phyloP scores from a whole-genome alignment of 2,888 invertebrate genomes.

The Hydropsyche betteni region DNA sequence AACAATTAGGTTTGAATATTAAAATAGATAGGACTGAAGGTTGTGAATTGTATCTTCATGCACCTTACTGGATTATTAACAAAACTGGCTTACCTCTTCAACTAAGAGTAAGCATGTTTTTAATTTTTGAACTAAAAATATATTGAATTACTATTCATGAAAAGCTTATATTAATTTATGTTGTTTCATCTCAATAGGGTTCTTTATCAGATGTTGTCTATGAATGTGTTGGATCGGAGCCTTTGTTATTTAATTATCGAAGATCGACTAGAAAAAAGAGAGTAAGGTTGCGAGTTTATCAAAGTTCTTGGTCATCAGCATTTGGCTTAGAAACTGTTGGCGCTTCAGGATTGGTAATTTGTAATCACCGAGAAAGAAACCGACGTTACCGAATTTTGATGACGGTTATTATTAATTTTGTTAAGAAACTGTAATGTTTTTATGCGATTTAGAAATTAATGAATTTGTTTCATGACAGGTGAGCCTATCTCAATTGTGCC shows the following conservation, averaged over 20 bases:
- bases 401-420: constrained; percentile 57
- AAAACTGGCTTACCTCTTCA: constrained; percentile 85
- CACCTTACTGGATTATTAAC: constrained; percentile 91
- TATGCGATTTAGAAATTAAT: background rate
- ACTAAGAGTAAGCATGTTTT: constrained; percentile 71
- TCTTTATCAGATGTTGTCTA: constrained; percentile 70
- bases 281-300: constrained; percentile 68
- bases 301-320: constrained; percentile 73
- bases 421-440: background rate
- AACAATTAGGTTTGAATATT: constrained; percentile 74
- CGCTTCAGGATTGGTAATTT: constrained; percentile 79
- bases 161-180: constrained; percentile 20
- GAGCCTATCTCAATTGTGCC: constrained; percentile 75
- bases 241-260: constrained; percentile 74
- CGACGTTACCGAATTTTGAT: constrained; percentile 78
- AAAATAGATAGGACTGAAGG: constrained; percentile 71
- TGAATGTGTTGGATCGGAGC: constrained; percentile 69
- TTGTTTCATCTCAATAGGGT: constrained; percentile 61
- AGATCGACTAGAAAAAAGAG: constrained; percentile 65
- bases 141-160: constrained; percentile 31
- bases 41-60: constrained; percentile 75
- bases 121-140: background rate
- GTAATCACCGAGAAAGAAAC: constrained; percentile 75
- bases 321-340: constrained; percentile 75
- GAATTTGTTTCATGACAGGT: constrained; percentile 58